Conservation (phyloP, 2,113 vertebrate species). For the Aldabrachelys gigantea region DNA sequence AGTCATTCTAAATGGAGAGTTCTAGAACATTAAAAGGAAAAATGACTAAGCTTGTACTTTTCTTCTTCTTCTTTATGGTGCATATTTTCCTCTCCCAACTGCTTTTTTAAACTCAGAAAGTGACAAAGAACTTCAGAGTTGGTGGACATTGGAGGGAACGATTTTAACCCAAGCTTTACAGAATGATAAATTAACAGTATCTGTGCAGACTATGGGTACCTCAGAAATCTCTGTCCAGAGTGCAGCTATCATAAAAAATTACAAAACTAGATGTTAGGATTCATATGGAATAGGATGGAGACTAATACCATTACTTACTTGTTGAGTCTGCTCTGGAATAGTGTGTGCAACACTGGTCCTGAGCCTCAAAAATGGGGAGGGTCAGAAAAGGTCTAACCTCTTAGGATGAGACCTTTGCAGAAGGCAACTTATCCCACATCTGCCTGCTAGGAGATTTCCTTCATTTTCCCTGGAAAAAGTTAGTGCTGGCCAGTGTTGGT, state of each 20-base stretch:
- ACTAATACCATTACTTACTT: not conserved
- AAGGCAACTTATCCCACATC: not conserved
- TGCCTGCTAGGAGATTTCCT: not conserved
- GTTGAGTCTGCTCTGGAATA: not conserved
- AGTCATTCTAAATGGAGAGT: not conserved
- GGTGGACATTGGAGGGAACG: not conserved
- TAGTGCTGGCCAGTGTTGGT: not conserved
- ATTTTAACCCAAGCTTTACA: not conserved
- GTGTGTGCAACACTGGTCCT: not conserved
- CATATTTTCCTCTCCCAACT: not conserved
- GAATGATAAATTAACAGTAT: not conserved
- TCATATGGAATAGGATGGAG: not conserved
- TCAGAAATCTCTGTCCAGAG: not conserved
- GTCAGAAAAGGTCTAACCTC: not conserved
- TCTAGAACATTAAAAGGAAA: rapidly evolving
- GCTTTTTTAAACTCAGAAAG: not conserved
- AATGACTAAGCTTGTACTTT: not conserved
- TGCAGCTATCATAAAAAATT: not conserved
- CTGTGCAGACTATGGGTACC: not conserved
- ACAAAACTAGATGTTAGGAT: not conserved
- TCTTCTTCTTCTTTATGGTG: not conserved
- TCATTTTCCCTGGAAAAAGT: not conserved
- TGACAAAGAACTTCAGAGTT: not conserved
- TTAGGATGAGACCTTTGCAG: not conserved
- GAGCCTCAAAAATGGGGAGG: not conserved